phyloP scores from a whole-genome alignment of 2,888 invertebrate species.

The Prosopocoilus inquinatus region DNA sequence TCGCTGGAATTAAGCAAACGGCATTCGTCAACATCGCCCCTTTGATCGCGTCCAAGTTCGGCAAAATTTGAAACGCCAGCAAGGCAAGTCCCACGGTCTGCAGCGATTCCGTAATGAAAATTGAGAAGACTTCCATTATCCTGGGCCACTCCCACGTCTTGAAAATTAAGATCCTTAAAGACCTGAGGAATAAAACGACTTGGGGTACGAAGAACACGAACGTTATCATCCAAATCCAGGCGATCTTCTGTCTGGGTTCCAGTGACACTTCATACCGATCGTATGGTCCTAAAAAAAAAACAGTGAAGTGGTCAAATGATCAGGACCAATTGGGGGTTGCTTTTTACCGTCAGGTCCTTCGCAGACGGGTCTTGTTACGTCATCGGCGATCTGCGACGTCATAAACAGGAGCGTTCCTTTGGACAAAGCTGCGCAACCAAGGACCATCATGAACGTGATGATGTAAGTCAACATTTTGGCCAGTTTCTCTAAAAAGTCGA shows the following conservation, averaged over 20 bases:
- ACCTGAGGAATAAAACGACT: constrained; percentile 67
- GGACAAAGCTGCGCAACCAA: constrained; percentile 66
- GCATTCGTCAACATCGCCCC: constrained; percentile 83
- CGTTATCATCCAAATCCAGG: constrained; percentile 79
- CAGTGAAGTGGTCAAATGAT: background rate
- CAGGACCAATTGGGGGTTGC: no score
- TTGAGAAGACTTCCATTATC: constrained; percentile 55
- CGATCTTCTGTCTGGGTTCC: constrained; percentile 52
- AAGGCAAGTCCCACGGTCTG: constrained; percentile 78
- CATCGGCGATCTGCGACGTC: constrained; percentile 65
- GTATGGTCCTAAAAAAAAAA: background rate
- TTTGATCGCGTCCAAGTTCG: constrained; percentile 71
- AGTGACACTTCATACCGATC: background rate
- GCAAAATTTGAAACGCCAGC: constrained; percentile 73
- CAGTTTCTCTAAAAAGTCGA: constrained; percentile 62
- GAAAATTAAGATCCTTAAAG: constrained; percentile 70
- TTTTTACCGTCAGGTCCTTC: no score
- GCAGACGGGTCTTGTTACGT: constrained; percentile 40
- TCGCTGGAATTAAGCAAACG: constrained; percentile 71
- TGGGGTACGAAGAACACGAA: constrained; percentile 77
- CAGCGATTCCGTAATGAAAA: constrained; percentile 71
- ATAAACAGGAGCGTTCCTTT: constrained; percentile 73
- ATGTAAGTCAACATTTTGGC: constrained; percentile 69
- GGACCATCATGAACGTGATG: constrained; percentile 63
- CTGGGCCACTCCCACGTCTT: constrained; percentile 64